Evolutionary conservation across 1,140 invertebrate genomes (phyloP).

Genomic region (Drosophila quadrilineata): DNA sequence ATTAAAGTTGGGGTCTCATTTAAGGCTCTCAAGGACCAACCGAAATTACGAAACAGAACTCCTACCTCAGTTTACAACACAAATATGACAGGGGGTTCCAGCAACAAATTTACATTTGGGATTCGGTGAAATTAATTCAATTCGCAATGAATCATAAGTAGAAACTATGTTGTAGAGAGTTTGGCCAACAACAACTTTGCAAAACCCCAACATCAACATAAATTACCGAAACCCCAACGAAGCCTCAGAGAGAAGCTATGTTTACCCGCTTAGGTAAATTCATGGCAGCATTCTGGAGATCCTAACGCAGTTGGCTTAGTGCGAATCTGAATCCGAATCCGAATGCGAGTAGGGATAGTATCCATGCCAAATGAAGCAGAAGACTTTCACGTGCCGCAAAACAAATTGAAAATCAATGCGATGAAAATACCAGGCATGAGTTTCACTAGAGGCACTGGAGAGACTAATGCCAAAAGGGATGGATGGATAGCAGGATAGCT

Average conservation of each 20-base stretch:
- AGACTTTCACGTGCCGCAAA: slow-evolving; percentile 69
- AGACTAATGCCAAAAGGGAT: not conserved
- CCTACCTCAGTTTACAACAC: slow-evolving; percentile 19
- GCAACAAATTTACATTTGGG: slow-evolving; percentile 36
- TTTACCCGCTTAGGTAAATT: slow-evolving; percentile 68
- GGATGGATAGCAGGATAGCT: not conserved
- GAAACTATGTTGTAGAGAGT: too few relatives aligned
- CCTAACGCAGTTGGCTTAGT: not conserved
- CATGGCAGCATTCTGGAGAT: not conserved
- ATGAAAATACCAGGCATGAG: slow-evolving; percentile 7
- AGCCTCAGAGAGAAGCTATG: slow-evolving; percentile 17
- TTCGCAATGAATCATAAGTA: slow-evolving; percentile 30
- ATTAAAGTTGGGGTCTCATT: slow-evolving; percentile 14
- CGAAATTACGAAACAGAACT: slow-evolving; percentile 27
- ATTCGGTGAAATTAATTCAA: slow-evolving; percentile 62
- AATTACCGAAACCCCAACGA: slow-evolving; percentile 16
- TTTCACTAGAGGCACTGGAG: not conserved
- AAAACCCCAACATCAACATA: slow-evolving; percentile 10
- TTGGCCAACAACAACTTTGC: not conserved
- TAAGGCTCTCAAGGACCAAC: not conserved
- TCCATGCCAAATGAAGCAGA: slow-evolving; percentile 58
- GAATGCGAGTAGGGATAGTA: too few relatives aligned
- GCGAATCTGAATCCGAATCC: too few relatives aligned
- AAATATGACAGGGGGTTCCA: not conserved
- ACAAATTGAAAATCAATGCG: slow-evolving; percentile 76